phyloP scores from a whole-genome alignment of 2,113 vertebrate genomes.

The Murina feae region DNA sequence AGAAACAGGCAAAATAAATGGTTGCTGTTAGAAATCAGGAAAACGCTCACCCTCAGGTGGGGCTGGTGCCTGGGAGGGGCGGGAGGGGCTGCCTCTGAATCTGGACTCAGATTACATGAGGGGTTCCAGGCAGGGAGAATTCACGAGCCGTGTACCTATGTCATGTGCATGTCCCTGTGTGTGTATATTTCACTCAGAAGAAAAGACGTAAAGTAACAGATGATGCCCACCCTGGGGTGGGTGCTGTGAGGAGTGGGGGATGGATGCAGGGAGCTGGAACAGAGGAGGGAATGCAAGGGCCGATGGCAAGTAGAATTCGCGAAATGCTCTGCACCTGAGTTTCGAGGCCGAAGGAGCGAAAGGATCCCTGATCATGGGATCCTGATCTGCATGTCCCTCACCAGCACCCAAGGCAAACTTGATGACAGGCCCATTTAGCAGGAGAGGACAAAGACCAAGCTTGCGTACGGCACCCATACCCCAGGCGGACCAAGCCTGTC shows the following conservation, averaged over 20 bases:
- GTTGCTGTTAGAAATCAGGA: neutral
- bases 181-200: neutral
- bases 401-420: rapidly evolving
- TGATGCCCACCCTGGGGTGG: rapidly evolving
- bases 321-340: neutral
- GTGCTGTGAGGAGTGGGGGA: neutral
- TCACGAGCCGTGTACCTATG: neutral
- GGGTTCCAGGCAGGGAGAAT: neutral
- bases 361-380: too few species aligned
- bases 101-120: neutral
- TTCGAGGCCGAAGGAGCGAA: neutral
- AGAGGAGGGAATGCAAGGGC: neutral
- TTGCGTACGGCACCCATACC: neutral
- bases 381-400: neutral
- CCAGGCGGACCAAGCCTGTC: neutral
- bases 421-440: neutral
- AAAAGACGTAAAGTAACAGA: too few species aligned
- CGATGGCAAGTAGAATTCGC: rapidly evolving
- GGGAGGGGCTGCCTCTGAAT: neutral
- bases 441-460: neutral
- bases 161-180: neutral
- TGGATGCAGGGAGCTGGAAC: neutral
- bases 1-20: neutral
- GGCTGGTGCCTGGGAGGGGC: neutral
- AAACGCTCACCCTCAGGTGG: too few species aligned